Conservation (phyloP, 2,797 vertebrate species). For the Cyprinodon diabolis region DNA sequence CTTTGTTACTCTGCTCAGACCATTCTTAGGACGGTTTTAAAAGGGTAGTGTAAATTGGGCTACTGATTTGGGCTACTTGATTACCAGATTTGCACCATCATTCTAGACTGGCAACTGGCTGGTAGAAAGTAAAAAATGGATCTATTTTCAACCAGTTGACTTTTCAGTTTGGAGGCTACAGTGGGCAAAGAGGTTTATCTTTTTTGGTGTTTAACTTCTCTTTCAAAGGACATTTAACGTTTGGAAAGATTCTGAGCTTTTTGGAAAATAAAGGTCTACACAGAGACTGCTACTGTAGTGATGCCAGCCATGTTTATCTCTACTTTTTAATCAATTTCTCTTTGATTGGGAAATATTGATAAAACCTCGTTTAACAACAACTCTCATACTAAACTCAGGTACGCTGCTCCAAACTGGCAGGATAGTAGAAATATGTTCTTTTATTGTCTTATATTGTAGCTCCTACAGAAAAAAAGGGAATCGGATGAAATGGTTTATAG, state of each 20-base stretch:
- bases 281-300: background rate
- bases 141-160: background rate
- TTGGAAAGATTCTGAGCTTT: background rate
- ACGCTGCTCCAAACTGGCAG: background rate
- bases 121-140: background rate
- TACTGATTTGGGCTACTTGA: no score
- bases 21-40: no score
- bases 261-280: background rate
- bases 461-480: background rate
- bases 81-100: no score
- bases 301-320: background rate
- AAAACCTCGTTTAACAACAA: background rate
- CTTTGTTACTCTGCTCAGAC: no score
- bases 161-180: background rate
- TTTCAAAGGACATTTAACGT: background rate
- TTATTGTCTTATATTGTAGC: background rate
- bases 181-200: background rate
- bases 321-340: background rate
- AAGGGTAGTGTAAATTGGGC: no score
- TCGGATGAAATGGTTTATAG: background rate
- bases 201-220: background rate
- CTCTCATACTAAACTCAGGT: background rate
- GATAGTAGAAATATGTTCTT: background rate
- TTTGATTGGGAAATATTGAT: background rate
- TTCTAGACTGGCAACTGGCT: background rate